Evolutionary conservation across 2,797 vertebrate genomes (phyloP), one percentile per base, ranked within the genome.

Genomic region (Odontamblyopus lacepedii): DNA sequence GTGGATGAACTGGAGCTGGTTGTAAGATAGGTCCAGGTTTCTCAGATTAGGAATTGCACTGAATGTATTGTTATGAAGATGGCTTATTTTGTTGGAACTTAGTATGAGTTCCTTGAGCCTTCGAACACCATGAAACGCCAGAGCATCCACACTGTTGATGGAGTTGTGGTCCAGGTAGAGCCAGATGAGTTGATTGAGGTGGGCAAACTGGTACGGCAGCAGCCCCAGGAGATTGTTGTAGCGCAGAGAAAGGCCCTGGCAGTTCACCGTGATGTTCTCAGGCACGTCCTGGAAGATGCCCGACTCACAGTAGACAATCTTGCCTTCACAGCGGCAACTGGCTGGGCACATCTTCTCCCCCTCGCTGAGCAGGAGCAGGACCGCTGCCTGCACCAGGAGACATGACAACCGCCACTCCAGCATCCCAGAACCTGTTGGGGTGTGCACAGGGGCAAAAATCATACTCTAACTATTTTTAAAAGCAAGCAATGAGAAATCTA

Each of bases 151-250:
- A 0, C 87, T 87, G 67, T 80, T 92, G 90, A 99, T 94, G 82
- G 96, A 94, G 77, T 98, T 99, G 82, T 99, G 97, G 94, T 99
- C 97, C 76, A 99, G 91, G 89, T 99, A 99, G 53, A 99, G 96
- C 97, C 97, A 99, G 74, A 98, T 94, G 61, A 99, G 96, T 91
- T 99, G 97, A 76, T 96, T 96, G 82, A 99, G 97, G 85, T 97
- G 96, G 0, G 95, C 95, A 29, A 99, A 99, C 91, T 98, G 97
- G 92, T 96, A 94, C 3, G 96, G 94, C 88, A 95, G 89, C 63
- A 99, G 94, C 74, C 94, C 93, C 91, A 95, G 94, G 85, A 99
- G 94, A 91, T 94, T 95, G 92, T 98, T 99, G 84, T 98, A 98
- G 60, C 97, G 94, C 82, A 99, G 88, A 0, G 97, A 99, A 71